A percentile compares a stretch with the other conserved stretches of the same genome.
phyloP scores from a whole-genome alignment of 92 coral and sea anemone genomes.

The Palythoa grandiflora region DNA sequence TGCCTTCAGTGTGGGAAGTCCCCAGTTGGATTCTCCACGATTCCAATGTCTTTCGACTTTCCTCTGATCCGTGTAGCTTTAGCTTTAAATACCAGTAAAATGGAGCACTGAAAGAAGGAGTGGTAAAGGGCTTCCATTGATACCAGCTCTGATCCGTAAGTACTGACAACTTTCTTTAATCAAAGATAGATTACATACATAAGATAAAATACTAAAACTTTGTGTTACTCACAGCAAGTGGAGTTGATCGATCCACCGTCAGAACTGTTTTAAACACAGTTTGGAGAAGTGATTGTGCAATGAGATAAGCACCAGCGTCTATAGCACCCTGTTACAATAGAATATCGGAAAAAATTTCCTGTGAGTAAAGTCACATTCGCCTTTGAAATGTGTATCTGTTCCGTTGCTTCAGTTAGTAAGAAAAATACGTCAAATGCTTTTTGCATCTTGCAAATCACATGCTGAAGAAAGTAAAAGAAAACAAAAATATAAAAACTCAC shows the following conservation, averaged over 20 bases:
- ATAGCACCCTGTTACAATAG: slow-evolving; percentile 71
- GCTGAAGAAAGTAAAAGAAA: no score
- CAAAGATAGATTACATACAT: neutral
- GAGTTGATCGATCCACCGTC: slow-evolving; percentile 91
- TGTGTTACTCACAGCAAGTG: slow-evolving; percentile 86
- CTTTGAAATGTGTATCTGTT: neutral
- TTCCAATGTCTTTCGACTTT: no score
- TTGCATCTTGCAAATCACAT: neutral
- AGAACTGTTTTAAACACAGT: slow-evolving; percentile 91
- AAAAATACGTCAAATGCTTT: neutral
- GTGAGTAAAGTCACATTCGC: neutral
- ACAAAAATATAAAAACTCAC: no score
- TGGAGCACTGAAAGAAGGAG: no score
- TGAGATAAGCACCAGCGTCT: slow-evolving; percentile 86
- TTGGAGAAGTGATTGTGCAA: slow-evolving; percentile 80
- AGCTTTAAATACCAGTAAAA: no score
- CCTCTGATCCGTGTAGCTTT: no score
- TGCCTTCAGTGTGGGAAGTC: no score
- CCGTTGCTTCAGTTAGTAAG: neutral
- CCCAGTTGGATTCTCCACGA: no score
- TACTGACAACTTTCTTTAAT: neutral
- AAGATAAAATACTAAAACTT: neutral
- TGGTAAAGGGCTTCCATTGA: no score
- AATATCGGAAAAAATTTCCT: neutral
- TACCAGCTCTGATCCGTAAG: no score